A percentile compares a stretch with the other conserved stretches of the same genome.
These are phyloP conservation scores for Sarcophaga caerulescens DNA, from an alignment of 2,888 invertebrate species.

Conservation along the genomic window DNA sequence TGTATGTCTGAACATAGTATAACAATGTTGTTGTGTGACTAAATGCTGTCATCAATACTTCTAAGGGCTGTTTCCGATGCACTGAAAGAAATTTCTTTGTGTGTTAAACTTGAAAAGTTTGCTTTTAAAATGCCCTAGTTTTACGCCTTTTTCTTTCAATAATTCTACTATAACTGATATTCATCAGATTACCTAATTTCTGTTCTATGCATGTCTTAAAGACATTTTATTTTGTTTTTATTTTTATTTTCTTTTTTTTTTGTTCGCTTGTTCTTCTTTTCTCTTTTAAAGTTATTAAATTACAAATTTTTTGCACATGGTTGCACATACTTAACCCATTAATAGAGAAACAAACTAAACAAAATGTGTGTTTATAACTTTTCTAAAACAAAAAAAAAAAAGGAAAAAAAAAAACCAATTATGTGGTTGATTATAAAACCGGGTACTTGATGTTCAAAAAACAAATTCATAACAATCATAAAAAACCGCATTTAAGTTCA, in stretches of 20 bases:
- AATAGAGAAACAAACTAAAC: conserved; percentile 37
- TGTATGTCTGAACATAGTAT: too few relatives aligned
- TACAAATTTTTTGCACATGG: conserved; percentile 58
- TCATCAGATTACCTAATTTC: conserved; percentile 32
- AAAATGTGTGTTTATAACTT: not conserved
- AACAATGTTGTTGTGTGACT: not conserved
- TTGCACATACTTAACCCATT: conserved; percentile 66
- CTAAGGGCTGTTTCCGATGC: not conserved
- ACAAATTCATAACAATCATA: not conserved
- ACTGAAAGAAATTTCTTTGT: not conserved
- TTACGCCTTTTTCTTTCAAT: not conserved
- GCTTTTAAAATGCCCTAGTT: not conserved
- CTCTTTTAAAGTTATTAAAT: conserved; percentile 55
- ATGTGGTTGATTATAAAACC: conserved; percentile 26
- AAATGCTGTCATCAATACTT: not conserved
- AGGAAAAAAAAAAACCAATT: not conserved
- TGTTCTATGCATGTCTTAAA: not conserved
- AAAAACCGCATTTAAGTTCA: conserved; percentile 7
- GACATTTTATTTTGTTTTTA: conserved; percentile 1
- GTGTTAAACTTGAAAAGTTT: not conserved
- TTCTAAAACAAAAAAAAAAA: not conserved
- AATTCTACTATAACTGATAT: not conserved
- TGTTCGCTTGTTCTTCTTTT: conserved; percentile 17
- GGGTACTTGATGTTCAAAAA: not conserved
- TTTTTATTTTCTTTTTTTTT: conserved; percentile 9